Conservation (phyloP, 2,888 invertebrate genomes). For the Actias luna region DNA sequence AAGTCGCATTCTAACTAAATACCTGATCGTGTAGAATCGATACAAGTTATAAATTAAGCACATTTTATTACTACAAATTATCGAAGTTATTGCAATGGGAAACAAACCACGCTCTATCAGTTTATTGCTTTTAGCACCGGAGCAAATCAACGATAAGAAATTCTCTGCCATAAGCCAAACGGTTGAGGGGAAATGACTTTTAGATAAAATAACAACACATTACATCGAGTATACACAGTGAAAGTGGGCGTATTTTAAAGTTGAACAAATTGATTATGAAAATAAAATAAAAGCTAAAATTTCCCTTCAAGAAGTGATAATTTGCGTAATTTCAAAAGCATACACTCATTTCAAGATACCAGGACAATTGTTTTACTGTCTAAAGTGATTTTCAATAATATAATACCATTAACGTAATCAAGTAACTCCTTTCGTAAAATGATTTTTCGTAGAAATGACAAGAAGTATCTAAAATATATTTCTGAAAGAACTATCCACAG, state of each 20-base stretch:
- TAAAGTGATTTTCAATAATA: background rate
- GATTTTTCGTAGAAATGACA: background rate
- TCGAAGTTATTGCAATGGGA: background rate
- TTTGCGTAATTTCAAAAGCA: background rate
- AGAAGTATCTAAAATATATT: background rate
- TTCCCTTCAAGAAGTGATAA: background rate
- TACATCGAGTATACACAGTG: background rate
- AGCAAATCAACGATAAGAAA: constrained; percentile 19
- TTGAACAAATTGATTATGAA: constrained; percentile 1
- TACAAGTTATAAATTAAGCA: background rate
- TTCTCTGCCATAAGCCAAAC: constrained; percentile 12
- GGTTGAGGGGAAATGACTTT: constrained; percentile 18
- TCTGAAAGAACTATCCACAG: background rate
- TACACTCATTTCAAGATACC: background rate
- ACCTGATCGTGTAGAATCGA: too few relatives aligned
- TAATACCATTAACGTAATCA: background rate
- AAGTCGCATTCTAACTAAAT: too few relatives aligned
- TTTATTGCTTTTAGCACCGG: constrained; percentile 14
- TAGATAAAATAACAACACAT: constrained; percentile 26
- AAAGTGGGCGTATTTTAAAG: background rate
- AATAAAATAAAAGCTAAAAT: background rate
- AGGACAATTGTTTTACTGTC: background rate
- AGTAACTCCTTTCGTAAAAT: background rate
- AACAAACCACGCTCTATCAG: constrained; percentile 7
- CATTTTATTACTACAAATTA: background rate